These are phyloP conservation scores for Entomyzon cyanotis DNA, from an alignment of 2,113 vertebrate genomes.

Conservation along the genomic window DNA sequence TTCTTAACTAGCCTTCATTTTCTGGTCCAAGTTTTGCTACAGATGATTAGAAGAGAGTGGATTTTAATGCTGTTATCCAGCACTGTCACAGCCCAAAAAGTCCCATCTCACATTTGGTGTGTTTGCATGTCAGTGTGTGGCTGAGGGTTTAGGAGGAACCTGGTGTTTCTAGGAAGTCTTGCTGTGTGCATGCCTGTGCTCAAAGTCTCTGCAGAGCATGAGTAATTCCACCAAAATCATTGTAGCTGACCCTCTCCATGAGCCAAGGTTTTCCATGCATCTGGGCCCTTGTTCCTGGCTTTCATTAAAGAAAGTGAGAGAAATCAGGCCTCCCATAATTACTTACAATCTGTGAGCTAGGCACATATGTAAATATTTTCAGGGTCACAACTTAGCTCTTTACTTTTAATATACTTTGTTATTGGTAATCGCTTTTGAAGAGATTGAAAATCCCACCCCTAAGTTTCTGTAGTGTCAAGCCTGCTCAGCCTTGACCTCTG, in stretches of 20 bases:
- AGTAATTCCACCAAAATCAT: not conserved
- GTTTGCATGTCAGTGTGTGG: not conserved
- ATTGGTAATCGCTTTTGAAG: not conserved
- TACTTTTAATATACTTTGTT: slow-evolving; percentile 51
- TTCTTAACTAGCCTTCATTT: not conserved
- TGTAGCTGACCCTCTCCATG: not conserved
- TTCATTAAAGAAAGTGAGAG: slow-evolving; percentile 6
- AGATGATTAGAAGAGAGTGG: not conserved
- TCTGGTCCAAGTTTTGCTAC: not conserved
- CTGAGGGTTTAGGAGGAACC: not conserved
- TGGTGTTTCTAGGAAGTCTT: not conserved
- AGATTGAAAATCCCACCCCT: slow-evolving; percentile 45
- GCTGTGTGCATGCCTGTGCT: not conserved
- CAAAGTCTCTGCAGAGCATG: not conserved
- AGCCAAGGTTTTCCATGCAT: not conserved
- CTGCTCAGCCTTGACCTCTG: slow-evolving; percentile 24
- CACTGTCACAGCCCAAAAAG: not conserved
- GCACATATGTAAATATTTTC: slow-evolving; percentile 46
- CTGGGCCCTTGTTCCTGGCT: slow-evolving; percentile 16
- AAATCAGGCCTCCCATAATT: slow-evolving; percentile 16
- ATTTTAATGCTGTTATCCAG: not conserved
- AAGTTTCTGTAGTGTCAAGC: not conserved
- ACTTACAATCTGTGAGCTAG: slow-evolving; percentile 25
- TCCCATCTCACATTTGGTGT: not conserved
- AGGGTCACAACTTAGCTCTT: slow-evolving; percentile 25